Base-by-base conservation (phyloP, 2,888 invertebrate species). In the Sarcophaga rosellei region DNA sequence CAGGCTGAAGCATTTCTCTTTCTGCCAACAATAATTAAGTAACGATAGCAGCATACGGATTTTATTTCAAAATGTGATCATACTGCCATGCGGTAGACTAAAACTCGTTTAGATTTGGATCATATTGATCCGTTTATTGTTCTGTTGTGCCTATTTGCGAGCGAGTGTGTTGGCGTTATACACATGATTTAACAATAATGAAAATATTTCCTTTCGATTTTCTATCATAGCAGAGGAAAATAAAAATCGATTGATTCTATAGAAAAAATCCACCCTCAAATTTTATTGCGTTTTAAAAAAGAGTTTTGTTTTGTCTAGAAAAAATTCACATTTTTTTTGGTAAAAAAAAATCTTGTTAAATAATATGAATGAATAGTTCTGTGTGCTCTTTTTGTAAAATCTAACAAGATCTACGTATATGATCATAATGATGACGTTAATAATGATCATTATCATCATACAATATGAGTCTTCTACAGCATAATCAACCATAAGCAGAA, bases 361-460 rank as follows among this genome's bases (percentile, higher is more conserved):
- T 35, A 35, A 35, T 35, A 35, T 1, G 35, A 35, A 35, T 35
- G 53, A 59, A 75, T 62, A 61, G 63, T 78, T 62, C 4, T 81
- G 70, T 81, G 74, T 86, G 86, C 81, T 74, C 73, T 84, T 78
- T 82, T 88, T 75, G 88, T 88, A 88, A 82, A 53, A 88, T 87
- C 87, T 91, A 91, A 91, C 90, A 90, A 91, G 91, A 91, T 91
- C 88, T 84, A n/a, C n/a, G n/a, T n/a, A 70, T 79, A 74, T 81
- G 65, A 17, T 53, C 4, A 53, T 53, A 61, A 62, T 66, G 11
- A 35, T 35, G 35, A 25, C 17, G 53, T 15, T 53, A 53, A 53
- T 53, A 53, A 53, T 53, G 53, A 53, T 53, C 15, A 53, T 53
- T 15, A 15, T 53, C 5, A 53, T 17, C 8, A 53, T 17, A 35